phyloP scores from a whole-genome alignment of 2,113 vertebrate species.

The Microcebus jonahi region DNA sequence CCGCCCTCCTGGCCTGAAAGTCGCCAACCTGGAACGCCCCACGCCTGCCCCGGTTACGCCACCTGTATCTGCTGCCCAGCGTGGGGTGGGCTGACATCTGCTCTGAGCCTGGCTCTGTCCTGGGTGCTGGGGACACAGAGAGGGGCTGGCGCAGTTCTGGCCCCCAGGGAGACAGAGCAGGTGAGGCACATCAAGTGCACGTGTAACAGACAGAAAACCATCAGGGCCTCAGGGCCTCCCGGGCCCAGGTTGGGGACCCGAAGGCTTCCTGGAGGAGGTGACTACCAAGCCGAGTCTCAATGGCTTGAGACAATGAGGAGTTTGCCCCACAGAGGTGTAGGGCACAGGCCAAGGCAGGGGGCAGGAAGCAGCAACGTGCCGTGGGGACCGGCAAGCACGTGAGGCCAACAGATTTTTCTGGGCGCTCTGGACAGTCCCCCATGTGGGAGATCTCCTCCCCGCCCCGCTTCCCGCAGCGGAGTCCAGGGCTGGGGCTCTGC shows the following conservation, averaged over 20 bases:
- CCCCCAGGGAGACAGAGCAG: not conserved
- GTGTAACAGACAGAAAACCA: not conserved
- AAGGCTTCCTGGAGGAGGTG: not conserved
- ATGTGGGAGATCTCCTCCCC: rapidly evolving
- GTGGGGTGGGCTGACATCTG: rapidly evolving
- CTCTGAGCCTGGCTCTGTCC: not conserved
- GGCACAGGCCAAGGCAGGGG: not conserved
- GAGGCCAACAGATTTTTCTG: not conserved
- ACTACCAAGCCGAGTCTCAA: rapidly evolving
- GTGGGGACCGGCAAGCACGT: rapidly evolving
- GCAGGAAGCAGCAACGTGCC: rapidly evolving
- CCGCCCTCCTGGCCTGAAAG: not conserved
- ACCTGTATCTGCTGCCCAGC: not conserved
- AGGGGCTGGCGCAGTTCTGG: no score
- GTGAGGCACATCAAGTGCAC: rapidly evolving
- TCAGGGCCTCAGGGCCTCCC: not conserved
- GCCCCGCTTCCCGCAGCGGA: not conserved
- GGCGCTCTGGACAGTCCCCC: not conserved
- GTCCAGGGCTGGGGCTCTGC: constrained; percentile 6
- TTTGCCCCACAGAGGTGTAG: no score
- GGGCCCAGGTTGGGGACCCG: not conserved
- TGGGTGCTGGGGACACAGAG: not conserved
- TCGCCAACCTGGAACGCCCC: rapidly evolving
- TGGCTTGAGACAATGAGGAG: not conserved
- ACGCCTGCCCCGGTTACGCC: rapidly evolving